A percentile compares a stretch with the other conserved stretches of the same genome.
Evolutionary conservation across 2,797 vertebrate genomes (phyloP).

Genomic region (Ctenosaura bakeri): DNA sequence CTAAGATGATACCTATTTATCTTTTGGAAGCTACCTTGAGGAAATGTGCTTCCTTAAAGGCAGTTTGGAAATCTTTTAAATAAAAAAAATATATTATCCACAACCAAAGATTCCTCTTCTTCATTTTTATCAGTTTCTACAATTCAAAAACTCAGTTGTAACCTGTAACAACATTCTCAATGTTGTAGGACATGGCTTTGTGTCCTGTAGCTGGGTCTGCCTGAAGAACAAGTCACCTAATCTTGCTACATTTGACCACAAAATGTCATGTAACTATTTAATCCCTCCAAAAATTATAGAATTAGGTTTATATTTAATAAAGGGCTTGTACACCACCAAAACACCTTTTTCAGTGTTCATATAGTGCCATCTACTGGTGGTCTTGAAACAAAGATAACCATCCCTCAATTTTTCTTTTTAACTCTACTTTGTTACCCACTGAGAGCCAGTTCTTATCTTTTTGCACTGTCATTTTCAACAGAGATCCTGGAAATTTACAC

Average conservation of each 20-base stretch:
- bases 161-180: neutral
- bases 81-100: neutral
- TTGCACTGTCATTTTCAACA: neutral
- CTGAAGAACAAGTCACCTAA: neutral
- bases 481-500: neutral
- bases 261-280: neutral
- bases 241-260: neutral
- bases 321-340: neutral
- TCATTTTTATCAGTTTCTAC: neutral
- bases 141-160: neutral
- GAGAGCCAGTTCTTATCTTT: neutral
- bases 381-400: slow-evolving; percentile 27
- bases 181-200: neutral
- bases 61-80: neutral
- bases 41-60: neutral
- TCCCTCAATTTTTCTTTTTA: neutral
- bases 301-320: slow-evolving; percentile 10
- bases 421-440: too few relatives aligned
- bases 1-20: neutral
- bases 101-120: neutral
- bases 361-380: slow-evolving; percentile 77
- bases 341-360: slow-evolving; percentile 45
- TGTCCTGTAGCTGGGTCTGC: neutral
- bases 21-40: neutral
- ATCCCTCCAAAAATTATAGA: neutral